Conservation (phyloP, 2,113 vertebrate genomes). For the Petromus typicus region DNA sequence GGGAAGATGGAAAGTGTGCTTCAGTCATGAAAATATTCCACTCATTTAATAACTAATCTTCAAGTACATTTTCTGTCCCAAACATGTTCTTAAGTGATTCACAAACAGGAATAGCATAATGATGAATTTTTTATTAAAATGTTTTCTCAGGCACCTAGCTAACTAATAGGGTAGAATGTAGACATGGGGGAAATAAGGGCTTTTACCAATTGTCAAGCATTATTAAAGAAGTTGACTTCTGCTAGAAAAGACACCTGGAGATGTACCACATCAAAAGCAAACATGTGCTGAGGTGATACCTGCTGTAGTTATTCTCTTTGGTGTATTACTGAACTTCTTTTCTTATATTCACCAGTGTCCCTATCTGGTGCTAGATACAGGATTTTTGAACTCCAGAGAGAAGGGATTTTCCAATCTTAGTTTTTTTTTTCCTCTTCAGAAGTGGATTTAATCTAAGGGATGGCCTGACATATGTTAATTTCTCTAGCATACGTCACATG, state of each 20-base stretch:
- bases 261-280: not conserved
- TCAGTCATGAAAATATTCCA: not conserved
- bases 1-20: not conserved
- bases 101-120: not conserved
- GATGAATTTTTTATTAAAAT: constrained; percentile 16
- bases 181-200: not conserved
- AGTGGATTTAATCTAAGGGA: too few relatives aligned
- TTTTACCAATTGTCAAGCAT: not conserved
- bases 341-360: too few relatives aligned
- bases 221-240: not conserved
- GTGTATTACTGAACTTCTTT: too few relatives aligned
- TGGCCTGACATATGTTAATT: too few relatives aligned
- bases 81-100: not conserved
- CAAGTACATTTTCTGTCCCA: not conserved
- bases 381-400: too few relatives aligned
- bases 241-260: not conserved
- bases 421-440: too few relatives aligned
- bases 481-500: too few relatives aligned
- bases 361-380: too few relatives aligned
- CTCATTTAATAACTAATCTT: not conserved
- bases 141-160: not conserved
- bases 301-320: too few relatives aligned
- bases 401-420: too few relatives aligned
- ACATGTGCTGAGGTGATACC: too few relatives aligned
- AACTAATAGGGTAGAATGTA: not conserved